Evolutionary conservation across 2,113 vertebrate genomes (phyloP).

Genomic region (Nerophis lumbriciformis): DNA sequence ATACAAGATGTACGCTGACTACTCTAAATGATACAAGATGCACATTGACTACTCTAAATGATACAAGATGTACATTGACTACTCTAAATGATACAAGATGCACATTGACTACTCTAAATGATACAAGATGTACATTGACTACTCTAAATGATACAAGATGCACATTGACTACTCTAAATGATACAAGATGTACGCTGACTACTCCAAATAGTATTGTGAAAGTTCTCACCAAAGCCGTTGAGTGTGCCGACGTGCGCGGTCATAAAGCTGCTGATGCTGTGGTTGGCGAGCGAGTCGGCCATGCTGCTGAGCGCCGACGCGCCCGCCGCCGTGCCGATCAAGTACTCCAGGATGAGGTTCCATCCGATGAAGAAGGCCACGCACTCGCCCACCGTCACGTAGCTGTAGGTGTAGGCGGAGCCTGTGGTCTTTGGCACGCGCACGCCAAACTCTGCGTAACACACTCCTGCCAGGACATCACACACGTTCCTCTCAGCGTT

Average conservation of each 20-base stretch:
- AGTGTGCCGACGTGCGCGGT: constrained; percentile 83
- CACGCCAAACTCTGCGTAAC: constrained; percentile 97
- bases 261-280: constrained; percentile 94
- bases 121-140: no score
- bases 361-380: constrained; percentile 98
- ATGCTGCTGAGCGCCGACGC: constrained; percentile 98
- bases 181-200: no score
- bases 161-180: no score
- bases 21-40: no score
- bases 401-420: constrained; percentile 98
- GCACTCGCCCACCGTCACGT: constrained; percentile 94
- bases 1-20: no score
- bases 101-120: no score
- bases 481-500: no score
- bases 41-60: no score
- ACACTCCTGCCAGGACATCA: constrained; percentile 77
- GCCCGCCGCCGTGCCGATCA: constrained; percentile 92
- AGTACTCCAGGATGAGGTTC: constrained; percentile 97
- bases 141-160: no score
- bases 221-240: constrained; percentile 79
- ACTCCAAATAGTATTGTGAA: no score
- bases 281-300: constrained; percentile 96
- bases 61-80: no score
- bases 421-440: constrained; percentile 96
- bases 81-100: no score